Percentiles rank a stretch among this genome's conserved stretches.
Conservation (phyloP, 2,113 vertebrate genomes). For the Antechinus flavipes region DNA sequence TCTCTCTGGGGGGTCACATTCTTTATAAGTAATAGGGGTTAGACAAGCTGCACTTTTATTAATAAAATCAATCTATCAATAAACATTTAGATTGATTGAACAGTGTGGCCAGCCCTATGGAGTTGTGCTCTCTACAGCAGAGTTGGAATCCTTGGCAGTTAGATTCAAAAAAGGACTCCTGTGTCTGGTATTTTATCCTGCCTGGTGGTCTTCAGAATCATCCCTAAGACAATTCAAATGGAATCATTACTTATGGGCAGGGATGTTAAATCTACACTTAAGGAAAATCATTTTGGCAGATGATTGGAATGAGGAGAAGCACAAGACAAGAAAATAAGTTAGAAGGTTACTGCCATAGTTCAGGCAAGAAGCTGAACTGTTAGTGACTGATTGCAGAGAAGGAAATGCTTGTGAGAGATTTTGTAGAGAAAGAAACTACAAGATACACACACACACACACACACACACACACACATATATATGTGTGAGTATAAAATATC, state of each 20-base stretch:
- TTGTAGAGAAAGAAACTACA: not conserved
- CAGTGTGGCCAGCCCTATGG: no score
- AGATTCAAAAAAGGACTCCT: no score
- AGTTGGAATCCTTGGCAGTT: no score
- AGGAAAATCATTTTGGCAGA: not conserved
- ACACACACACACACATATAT: no score
- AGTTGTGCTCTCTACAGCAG: no score
- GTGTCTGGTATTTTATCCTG: no score
- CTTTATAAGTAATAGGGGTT: not conserved
- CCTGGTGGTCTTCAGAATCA: no score
- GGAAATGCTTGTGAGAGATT: not conserved
- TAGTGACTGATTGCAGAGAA: not conserved
- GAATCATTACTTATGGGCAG: accelerated
- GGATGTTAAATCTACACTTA: not conserved
- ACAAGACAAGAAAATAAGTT: not conserved
- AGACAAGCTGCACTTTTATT: not conserved
- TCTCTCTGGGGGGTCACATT: not conserved
- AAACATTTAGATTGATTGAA: no score
- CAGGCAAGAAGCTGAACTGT: not conserved
- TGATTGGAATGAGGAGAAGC: not conserved
- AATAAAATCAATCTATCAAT: not conserved
- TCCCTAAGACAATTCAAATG: no score
- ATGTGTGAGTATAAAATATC: no score
- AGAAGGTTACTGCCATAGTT: not conserved
- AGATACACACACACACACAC: not conserved